Conservation (phyloP, 2,797 vertebrate genomes). For the Morus bassanus region DNA sequence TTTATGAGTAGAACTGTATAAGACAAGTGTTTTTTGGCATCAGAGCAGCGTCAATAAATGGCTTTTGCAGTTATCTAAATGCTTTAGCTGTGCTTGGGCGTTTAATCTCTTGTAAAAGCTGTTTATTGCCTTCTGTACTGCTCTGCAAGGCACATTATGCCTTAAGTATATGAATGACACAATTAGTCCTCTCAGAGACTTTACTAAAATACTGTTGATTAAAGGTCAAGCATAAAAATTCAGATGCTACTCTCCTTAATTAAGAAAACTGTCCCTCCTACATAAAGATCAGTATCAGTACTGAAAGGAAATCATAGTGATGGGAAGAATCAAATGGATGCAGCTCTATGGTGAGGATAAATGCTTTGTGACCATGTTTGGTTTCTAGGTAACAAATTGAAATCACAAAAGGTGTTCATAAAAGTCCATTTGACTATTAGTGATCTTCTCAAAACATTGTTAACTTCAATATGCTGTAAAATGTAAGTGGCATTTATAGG, state of each 20-base stretch:
- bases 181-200: not conserved
- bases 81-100: slow-evolving; percentile 15
- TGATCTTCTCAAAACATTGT: slow-evolving; percentile 27
- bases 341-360: not conserved
- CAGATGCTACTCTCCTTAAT: slow-evolving; percentile 12
- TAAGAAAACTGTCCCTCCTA: not conserved
- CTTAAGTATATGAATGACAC: slow-evolving; percentile 13
- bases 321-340: not conserved
- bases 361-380: not conserved
- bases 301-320: not conserved
- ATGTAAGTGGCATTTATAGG: slow-evolving; percentile 44
- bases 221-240: slow-evolving; percentile 45
- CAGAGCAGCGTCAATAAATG: slow-evolving; percentile 18
- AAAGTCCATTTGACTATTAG: slow-evolving; percentile 59
- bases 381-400: slow-evolving; percentile 65
- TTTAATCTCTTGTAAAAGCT: slow-evolving; percentile 67
- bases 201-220: slow-evolving; percentile 33
- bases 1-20: not conserved
- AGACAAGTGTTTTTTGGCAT: not conserved
- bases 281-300: not conserved
- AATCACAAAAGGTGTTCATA: slow-evolving; percentile 32
- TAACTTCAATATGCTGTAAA: slow-evolving; percentile 6
- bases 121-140: slow-evolving; percentile 35
- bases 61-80: slow-evolving; percentile 57
- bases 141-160: slow-evolving; percentile 33